Evolutionary conservation across 2,113 vertebrate genomes (phyloP), one percentile per base, ranked within the genome.

Genomic region (Epinephelus lanceolatus): DNA sequence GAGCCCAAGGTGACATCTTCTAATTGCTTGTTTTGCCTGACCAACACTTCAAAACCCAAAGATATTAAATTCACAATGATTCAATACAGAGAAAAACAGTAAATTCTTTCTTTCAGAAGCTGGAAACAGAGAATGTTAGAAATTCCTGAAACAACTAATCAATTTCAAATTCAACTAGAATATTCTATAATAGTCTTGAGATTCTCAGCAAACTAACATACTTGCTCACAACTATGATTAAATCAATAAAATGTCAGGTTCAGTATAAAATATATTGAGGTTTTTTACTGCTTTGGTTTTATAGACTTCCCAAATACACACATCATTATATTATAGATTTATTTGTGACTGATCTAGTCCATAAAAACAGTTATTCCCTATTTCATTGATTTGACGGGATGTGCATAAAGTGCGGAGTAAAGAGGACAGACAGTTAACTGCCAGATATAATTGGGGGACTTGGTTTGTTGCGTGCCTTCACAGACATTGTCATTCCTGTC

Each of bases 401-500:
- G 83, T 78, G 65, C 76, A 74, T 88, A 59, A 86, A 67, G 69
- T 82, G 55, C 69, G 67, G 71, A 61, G 87, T 86, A 73, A 87
- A 93, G 73, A 71, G 70, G 73, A 81, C 81, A 63, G 83, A 67
- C 81, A 61, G 84, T 84, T 91, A 88, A 93, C 91, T 91, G 87
- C 81, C 88, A 90, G 73, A 61, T 91, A 89, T 93, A 94, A 94
- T 93, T 93, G 84, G 68, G 63, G 71, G 80, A 81, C 78, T 49
- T 68, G 90, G 89, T 90, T 88, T 91, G 88, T 93, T 87, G 83
- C 79, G 51, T 90, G 83, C 67, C 84, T 83, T 89, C 68, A 89
- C 76, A 83, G 89, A 90, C 89, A 94, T 94, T 95, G 90, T 94
- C 93, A 95, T 95, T 95, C 93, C 87, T 86, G 86, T 92, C 91